Evolutionary conservation across 2,113 vertebrate species (phyloP).

Genomic region (Esox niger): DNA sequence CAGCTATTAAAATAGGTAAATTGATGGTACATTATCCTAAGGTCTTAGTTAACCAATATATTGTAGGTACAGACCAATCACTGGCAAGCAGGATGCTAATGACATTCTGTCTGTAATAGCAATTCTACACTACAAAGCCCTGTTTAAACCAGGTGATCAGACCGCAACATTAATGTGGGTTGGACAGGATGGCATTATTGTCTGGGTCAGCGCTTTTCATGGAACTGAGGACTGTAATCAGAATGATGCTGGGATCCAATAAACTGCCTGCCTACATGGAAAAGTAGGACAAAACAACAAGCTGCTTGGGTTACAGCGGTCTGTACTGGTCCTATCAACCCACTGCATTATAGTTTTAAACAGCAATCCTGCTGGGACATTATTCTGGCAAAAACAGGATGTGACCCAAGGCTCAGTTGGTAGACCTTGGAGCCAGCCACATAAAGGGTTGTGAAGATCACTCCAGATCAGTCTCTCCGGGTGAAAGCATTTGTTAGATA

Average conservation of each 20-base stretch:
- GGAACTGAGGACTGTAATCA: background rate
- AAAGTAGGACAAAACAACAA: background rate
- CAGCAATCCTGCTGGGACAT: background rate
- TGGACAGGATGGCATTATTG: background rate
- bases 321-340: background rate
- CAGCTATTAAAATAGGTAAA: no score
- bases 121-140: background rate
- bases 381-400: background rate
- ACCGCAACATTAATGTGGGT: background rate
- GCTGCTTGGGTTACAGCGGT: background rate
- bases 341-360: background rate
- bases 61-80: no score
- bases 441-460: no score
- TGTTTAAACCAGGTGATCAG: background rate
- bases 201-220: background rate
- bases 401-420: no score
- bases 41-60: no score
- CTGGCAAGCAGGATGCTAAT: no score
- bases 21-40: no score
- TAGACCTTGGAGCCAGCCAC: no score
- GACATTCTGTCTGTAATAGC: background rate
- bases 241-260: background rate
- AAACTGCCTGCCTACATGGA: background rate
- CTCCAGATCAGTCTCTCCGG: no score
- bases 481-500: no score